These are phyloP conservation scores for Spheniscus mendiculus DNA, from an alignment of 2,113 vertebrate genomes.

Conservation along the genomic window DNA sequence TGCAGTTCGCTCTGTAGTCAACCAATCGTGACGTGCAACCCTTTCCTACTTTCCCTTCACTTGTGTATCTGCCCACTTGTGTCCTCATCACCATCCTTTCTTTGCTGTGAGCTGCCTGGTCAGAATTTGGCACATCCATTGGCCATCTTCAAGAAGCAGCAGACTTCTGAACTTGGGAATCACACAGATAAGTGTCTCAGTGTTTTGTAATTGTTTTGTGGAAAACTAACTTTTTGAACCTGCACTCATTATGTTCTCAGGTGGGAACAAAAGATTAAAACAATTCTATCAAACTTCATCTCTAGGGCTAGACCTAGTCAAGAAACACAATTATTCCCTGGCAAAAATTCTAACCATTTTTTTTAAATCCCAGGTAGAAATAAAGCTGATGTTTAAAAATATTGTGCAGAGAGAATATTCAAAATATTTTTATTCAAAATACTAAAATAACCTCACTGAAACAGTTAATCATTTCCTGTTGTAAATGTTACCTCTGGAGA, in stretches of 20 bases:
- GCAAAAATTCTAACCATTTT: neutral
- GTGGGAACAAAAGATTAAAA: neutral
- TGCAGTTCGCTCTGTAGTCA: neutral
- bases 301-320: neutral
- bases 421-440: neutral
- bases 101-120: neutral
- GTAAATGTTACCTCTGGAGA: neutral
- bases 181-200: neutral
- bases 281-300: neutral
- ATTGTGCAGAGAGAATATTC: neutral
- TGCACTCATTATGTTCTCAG: neutral
- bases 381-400: neutral
- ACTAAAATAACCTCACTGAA: neutral
- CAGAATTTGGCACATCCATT: neutral
- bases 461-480: neutral
- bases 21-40: rapidly evolving
- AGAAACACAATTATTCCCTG: neutral
- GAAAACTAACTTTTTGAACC: neutral
- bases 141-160: neutral
- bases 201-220: neutral
- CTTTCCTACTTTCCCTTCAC: neutral
- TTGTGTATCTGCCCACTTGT: neutral
- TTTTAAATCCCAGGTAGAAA: neutral
- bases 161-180: neutral
- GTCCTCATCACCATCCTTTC: neutral